These are phyloP conservation scores for Acestrorhynchus altus DNA, from an alignment of 2,797 vertebrate genomes.

Conservation along the genomic window DNA sequence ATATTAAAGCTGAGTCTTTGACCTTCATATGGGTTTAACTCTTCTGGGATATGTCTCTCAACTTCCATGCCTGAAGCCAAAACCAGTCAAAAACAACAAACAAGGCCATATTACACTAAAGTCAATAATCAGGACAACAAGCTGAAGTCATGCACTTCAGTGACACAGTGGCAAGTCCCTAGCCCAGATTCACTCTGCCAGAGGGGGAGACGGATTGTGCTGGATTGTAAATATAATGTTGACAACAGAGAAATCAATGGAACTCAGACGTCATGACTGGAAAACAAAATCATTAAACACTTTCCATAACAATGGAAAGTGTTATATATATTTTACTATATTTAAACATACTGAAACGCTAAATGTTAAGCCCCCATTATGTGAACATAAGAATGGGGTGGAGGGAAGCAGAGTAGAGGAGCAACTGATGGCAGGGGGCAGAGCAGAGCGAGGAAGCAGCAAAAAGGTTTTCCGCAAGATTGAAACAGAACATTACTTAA, in stretches of 20 bases:
- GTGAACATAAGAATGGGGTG: too few species aligned
- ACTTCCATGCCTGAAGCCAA: constrained; percentile 24
- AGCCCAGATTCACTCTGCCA: constrained; percentile 36
- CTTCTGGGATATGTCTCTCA: constrained; percentile 2
- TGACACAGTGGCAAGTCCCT: constrained; percentile 33
- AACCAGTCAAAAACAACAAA: constrained; percentile 11
- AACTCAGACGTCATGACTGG: constrained; percentile 24
- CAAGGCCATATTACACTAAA: constrained; percentile 12
- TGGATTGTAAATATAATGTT: constrained; percentile 37
- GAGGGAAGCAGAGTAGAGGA: too few species aligned
- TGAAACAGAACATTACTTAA: too few species aligned
- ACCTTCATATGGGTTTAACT: constrained; percentile 44
- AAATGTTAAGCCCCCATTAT: too few species aligned
- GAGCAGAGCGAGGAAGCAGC: too few species aligned
- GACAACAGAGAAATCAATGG: constrained; percentile 24
- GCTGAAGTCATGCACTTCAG: constrained; percentile 30
- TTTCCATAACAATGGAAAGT: constrained; percentile 18
- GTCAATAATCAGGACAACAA: constrained; percentile 16
- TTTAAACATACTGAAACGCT: too few species aligned
- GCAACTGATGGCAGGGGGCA: too few species aligned
- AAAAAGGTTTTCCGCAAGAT: too few species aligned
- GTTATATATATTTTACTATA: too few species aligned
- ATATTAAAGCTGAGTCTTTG: constrained; percentile 24
- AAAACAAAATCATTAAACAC: not conserved
- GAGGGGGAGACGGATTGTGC: constrained; percentile 14